Evolutionary conservation across 2,797 vertebrate genomes (phyloP), one percentile per base, ranked within the genome.

Genomic region (Pantherophis alleghaniensis): DNA sequence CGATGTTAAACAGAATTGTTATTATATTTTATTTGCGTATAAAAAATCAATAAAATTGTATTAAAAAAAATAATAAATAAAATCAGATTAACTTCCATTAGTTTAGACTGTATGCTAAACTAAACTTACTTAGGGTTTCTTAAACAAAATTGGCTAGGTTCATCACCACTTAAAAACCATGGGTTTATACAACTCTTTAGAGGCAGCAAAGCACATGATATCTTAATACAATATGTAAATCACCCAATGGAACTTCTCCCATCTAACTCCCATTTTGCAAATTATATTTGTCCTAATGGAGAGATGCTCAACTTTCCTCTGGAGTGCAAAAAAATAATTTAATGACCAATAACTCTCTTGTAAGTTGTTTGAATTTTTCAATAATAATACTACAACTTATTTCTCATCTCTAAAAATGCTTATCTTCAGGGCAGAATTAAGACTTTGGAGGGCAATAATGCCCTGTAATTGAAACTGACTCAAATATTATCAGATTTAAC

Each of bases 71-170:
- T n/a, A 32, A 32, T 32, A 32, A 32, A 32, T 87, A 90, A 47
- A 90, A 37, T 96, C 93, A 95, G 93, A 94, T 96, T 95, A 60
- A 79, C 7, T 83, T 88, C 26, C 0, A 4, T 24, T 28, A 61
- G 74, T 42, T 79, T 79, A 79, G 74, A 79, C 37, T 42, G 42
- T 79, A 79, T 79, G 37, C 74, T 79, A 79, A 79, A 42, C 74
- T 42, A 42, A 79, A 79, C 42, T 79, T 79, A 79, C 37, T 42
- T 79, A 79, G 3, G 74, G 37, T 79, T 79, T 42, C 37, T 4
- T 79, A 11, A 42, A 79, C 18, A 6, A 42, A 42, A 79, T 22
- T 79, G 74, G 37, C 74, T 22, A 37, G 18, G 37, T 79, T 79
- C 74, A 79, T 22, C 74, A 42, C 20, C 9, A 22, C 20, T 79